Base-by-base conservation (phyloP, 2,888 invertebrate genomes). In the Hyppa rectilinea region DNA sequence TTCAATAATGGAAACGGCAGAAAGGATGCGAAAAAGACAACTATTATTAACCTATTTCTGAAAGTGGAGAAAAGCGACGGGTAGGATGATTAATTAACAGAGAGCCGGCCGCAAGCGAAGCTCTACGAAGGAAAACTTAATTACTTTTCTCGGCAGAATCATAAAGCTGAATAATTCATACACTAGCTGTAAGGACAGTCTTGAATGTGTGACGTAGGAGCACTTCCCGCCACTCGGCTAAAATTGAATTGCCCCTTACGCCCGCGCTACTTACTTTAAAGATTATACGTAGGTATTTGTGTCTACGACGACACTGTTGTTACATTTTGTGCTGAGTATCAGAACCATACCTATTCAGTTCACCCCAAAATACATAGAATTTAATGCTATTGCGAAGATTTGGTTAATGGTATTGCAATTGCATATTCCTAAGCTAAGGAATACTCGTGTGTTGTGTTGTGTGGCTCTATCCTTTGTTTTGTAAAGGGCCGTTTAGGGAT, bases 41-140 rank as follows among this genome's bases (percentile, higher is more conserved):
- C 87, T 82, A 89, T 91, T 92, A 93, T 92, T 92, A 93, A 92
- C 92, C 90, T 91, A 92, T 92, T 93, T 93, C 89, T 88, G 90
- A 88, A 89, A 91, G 88, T 89, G 87, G 88, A 89, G 90, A 88
- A 92, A 91, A 91, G 89, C 90, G 90, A 88, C 90, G 88, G 88
- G 88, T 87, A 87, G 87, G 88, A 93, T 94, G 92, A 94, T 94
- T 94, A 93, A 94, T 94, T 94, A 94, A 92, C 91, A 90, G 86
- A 81, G 88, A 88, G 89, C 89, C 88, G 88, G 89, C 92, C 92
- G 88, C 92, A 90, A 91, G 90, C 90, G 91, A 88, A 86, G 89
- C 89, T 87, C 88, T 85, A 84, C 88, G 86, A 90, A 91, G 90
- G 92, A 92, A 92, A 92, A 93, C 91, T 92, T 94, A 94, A 94